Evolutionary conservation across 92 coral and sea anemone species (phyloP), one percentile per base, ranked within the genome.

Genomic region (Galaxea fascicularis): DNA sequence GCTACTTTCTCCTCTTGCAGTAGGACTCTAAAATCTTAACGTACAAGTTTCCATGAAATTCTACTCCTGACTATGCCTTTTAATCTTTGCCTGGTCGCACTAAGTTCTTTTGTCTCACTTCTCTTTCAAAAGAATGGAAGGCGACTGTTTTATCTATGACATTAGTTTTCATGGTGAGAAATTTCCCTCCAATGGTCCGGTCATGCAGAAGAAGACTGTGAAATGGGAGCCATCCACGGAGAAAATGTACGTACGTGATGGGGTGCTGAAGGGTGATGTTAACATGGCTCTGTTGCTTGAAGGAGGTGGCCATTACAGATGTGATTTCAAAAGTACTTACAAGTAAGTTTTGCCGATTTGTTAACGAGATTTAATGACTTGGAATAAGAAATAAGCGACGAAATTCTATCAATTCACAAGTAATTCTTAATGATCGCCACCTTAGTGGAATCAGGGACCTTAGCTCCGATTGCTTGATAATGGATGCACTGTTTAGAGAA

Each of bases 101-200:
- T n/a, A n/a, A n/a, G n/a, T n/a, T n/a, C n/a, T n/a, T n/a, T 1
- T 56, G 14, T 56, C 20, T 56, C 62, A 56, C 20, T 21, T 56
- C 62, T 56, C 20, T 56, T 56, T 56, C 62, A 56, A 56, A 56
- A 56, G 62, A 18, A 64, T 78, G 18, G 44, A 31, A 0, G 85
- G 69, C 29, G 44, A 65, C 51, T 39, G 67, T 35, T 78, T 86
- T 57, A 58, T 22, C 14, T 52, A 52, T 64, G 10, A 67, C 20
- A 71, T 78, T 26, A 77, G 69, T 14, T 78, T 65, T 31, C 22
- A 30, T 58, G 90, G 90, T 21, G 79, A 68, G 31, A 78, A 78
- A 41, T 78, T 86, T 62, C 90, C 90, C 3, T 13, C 54, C 65
- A 35, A 86, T 47, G 90, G 90, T 25, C 90, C 90, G 1, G 90